phyloP scores from a whole-genome alignment of 2,888 invertebrate species.

The Diogma glabrata region DNA sequence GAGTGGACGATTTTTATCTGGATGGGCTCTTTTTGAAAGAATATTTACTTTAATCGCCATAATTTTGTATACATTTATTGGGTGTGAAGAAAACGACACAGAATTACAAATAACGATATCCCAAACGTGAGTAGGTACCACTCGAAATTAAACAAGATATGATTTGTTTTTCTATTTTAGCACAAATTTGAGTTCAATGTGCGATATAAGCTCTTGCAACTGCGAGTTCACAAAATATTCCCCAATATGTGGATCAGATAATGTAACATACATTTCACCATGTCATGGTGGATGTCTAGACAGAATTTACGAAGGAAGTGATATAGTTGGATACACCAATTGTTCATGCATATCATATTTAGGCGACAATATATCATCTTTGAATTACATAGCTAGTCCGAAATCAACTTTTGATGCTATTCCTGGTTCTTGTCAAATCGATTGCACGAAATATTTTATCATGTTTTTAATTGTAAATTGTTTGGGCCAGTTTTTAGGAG shows the following conservation, averaged over 20 bases:
- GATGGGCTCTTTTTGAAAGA: slow-evolving; percentile 48
- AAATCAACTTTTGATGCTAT: too few species aligned
- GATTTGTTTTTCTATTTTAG: too few species aligned
- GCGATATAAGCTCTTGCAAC: slow-evolving; percentile 37
- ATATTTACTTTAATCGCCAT: slow-evolving; percentile 43
- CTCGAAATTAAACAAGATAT: too few species aligned
- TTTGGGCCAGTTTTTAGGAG: slow-evolving; percentile 45
- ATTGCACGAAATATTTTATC: slow-evolving; percentile 44
- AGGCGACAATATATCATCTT: slow-evolving; percentile 32
- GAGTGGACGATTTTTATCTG: slow-evolving; percentile 43
- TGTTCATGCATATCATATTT: slow-evolving; percentile 37
- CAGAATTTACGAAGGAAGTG: slow-evolving; percentile 27
- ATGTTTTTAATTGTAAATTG: slow-evolving; percentile 43
- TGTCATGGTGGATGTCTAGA: slow-evolving; percentile 56
- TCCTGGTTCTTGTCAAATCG: slow-evolving; percentile 44
- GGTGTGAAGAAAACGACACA: slow-evolving; percentile 30
- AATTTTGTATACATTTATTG: slow-evolving; percentile 45
- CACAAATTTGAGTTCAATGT: slow-evolving; percentile 47
- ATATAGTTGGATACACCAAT: slow-evolving; percentile 32
- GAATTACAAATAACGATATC: slow-evolving; percentile 37
- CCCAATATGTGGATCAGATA: slow-evolving; percentile 48
- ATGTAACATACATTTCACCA: slow-evolving; percentile 49
- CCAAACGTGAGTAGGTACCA: too few species aligned
- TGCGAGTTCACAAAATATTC: slow-evolving; percentile 53
- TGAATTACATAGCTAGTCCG: too few species aligned